Conservation (phyloP, 2,888 invertebrate genomes). For the Parnassius smintheus region DNA sequence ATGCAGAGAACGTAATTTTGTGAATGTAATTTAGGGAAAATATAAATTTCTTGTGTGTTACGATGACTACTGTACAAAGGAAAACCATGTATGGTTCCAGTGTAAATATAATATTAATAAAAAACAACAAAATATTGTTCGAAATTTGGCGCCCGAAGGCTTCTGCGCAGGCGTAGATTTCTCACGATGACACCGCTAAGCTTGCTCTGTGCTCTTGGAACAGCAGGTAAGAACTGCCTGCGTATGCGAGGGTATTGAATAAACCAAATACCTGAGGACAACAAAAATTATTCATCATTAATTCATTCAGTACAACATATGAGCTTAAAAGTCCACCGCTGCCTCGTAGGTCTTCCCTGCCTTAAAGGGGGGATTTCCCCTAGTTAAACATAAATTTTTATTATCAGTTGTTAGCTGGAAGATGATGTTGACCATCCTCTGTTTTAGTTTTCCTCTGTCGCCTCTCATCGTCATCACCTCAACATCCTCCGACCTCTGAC, state of each 20-base stretch:
- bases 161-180: slow-evolving; percentile 30
- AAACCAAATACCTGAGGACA: slow-evolving; percentile 87
- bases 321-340: no score
- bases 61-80: slow-evolving; percentile 32
- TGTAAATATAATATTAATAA: slow-evolving; percentile 34
- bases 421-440: no score
- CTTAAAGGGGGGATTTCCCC: no score
- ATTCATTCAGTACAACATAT: no score
- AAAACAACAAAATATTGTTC: slow-evolving; percentile 39
- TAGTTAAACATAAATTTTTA: no score
- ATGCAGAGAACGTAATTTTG: slow-evolving; percentile 9
- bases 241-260: slow-evolving; percentile 90
- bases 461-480: no score
- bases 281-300: slow-evolving; percentile 37
- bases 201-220: slow-evolving; percentile 86
- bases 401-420: no score
- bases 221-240: slow-evolving; percentile 87
- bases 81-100: slow-evolving; percentile 11
- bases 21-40: slow-evolving; percentile 20
- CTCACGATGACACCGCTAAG: slow-evolving; percentile 39
- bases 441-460: no score
- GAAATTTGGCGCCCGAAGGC: slow-evolving; percentile 16
- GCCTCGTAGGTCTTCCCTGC: no score
- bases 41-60: slow-evolving; percentile 22
- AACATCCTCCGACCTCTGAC: no score